A percentile compares a stretch with the other conserved stretches of the same genome.
phyloP scores from a whole-genome alignment of 2,797 vertebrate genomes.

The Labroides dimidiatus region DNA sequence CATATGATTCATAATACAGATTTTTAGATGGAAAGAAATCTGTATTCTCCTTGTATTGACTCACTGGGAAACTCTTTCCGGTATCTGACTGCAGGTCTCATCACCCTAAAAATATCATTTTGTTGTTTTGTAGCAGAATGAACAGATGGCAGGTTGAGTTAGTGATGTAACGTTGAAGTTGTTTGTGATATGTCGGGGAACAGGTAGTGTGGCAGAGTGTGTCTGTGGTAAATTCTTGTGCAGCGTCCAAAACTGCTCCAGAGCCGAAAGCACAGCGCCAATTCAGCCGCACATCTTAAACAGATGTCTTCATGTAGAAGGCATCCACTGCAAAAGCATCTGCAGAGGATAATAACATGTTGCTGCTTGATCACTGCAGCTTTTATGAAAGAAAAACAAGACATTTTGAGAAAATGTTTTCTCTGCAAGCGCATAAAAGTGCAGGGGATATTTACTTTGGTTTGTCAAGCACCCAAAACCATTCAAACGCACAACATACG shows the following conservation, averaged over 20 bases:
- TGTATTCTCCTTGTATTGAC: not conserved
- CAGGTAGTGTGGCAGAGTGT: not conserved
- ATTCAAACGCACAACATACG: conserved; percentile 72
- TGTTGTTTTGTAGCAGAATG: not conserved
- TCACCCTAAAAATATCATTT: no score
- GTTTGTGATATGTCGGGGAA: not conserved
- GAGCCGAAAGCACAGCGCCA: conserved; percentile 30
- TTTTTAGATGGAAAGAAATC: not conserved
- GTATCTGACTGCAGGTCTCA: no score
- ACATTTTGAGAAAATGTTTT: conserved; percentile 61
- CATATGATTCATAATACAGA: conserved; percentile 5
- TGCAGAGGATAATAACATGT: conserved; percentile 67
- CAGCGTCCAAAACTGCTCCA: conserved; percentile 11
- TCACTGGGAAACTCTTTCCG: not conserved
- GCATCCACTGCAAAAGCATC: conserved; percentile 57
- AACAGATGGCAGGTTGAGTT: conserved; percentile 1
- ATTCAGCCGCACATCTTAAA: conserved; percentile 50
- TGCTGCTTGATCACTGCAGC: conserved; percentile 57
- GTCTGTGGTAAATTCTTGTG: conserved; percentile 1
- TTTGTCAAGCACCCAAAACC: conserved; percentile 75
- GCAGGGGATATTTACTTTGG: conserved; percentile 69
- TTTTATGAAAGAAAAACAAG: conserved; percentile 70
- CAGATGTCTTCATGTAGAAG: conserved; percentile 65
- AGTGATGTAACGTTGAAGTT: not conserved
- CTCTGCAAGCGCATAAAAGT: conserved; percentile 47